Conservation (phyloP, 2,797 vertebrate species). For the Bradypodion ventrale region DNA sequence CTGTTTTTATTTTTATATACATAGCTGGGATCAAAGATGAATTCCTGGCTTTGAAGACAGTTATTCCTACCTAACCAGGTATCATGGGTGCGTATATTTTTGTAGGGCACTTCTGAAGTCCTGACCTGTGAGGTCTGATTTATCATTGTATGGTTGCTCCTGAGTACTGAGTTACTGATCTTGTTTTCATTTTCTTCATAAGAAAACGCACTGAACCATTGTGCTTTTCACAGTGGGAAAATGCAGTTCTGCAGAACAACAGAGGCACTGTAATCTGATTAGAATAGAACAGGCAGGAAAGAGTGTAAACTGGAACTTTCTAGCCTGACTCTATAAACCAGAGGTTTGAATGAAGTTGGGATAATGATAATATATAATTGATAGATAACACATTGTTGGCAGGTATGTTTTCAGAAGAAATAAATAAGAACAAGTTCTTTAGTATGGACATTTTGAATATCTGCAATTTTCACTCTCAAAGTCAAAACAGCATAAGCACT, state of each 20-base stretch:
- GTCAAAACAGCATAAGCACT: not conserved
- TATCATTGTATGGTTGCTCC: not conserved
- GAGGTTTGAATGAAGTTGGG: not conserved
- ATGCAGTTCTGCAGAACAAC: not conserved
- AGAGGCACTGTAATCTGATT: not conserved
- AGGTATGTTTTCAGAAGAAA: not conserved
- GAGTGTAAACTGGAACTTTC: not conserved
- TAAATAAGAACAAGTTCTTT: not conserved
- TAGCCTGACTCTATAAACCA: not conserved
- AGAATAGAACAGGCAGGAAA: not conserved
- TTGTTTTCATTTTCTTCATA: slow-evolving; percentile 12
- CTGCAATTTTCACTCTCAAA: not conserved
- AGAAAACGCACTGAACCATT: slow-evolving; percentile 9
- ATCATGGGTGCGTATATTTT: not conserved
- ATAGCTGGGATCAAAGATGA: not conserved
- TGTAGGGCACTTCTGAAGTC: not conserved
- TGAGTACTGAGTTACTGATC: not conserved
- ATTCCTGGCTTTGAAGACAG: not conserved
- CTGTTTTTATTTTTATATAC: not conserved
- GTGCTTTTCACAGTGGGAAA: not conserved
- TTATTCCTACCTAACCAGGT: not conserved
- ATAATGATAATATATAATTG: not conserved
- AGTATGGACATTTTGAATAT: not conserved
- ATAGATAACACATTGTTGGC: not conserved
- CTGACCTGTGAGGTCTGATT: not conserved